phyloP scores from a whole-genome alignment of 2,113 vertebrate species.

The Reinhardtius hippoglossoides region DNA sequence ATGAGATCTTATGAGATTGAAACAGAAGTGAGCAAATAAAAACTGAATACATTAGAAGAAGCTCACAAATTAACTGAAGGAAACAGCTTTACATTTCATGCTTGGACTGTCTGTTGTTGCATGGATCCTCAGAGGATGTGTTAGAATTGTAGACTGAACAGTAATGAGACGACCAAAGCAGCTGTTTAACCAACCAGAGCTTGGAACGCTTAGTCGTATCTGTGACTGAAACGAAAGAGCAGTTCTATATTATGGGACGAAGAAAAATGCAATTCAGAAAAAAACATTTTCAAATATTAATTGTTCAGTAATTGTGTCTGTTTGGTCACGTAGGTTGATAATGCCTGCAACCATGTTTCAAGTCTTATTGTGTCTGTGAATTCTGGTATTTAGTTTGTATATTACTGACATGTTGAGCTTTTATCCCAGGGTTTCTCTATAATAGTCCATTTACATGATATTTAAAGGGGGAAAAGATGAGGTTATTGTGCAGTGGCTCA shows the following conservation, averaged over 20 bases:
- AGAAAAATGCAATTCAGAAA: not conserved
- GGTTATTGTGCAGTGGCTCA: too few relatives aligned
- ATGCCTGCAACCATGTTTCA: too few relatives aligned
- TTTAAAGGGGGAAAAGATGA: too few relatives aligned
- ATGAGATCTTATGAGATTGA: not conserved
- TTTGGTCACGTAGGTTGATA: too few relatives aligned
- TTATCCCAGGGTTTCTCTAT: too few relatives aligned
- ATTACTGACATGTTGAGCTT: too few relatives aligned
- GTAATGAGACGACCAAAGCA: conserved; percentile 16
- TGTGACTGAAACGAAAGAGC: not conserved
- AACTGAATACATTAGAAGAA: conserved; percentile 20
- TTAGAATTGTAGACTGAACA: conserved; percentile 45
- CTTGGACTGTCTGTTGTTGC: conserved; percentile 43
- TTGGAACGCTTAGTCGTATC: not conserved
- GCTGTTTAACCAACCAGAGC: conserved; percentile 17
- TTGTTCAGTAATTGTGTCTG: too few relatives aligned
- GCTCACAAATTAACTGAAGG: conserved; percentile 38
- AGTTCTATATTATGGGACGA: not conserved
- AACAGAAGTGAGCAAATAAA: conserved; percentile 24
- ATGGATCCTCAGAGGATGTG: conserved; percentile 31
- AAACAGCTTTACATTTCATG: conserved; percentile 52
- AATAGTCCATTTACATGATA: too few relatives aligned
- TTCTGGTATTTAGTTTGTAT: too few relatives aligned
- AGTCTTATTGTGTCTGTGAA: too few relatives aligned
- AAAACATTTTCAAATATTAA: too few relatives aligned